Base-by-base conservation (phyloP, 30 jellyfish, hydroid and myxozoan species). In the Aurelia sp. region DNA sequence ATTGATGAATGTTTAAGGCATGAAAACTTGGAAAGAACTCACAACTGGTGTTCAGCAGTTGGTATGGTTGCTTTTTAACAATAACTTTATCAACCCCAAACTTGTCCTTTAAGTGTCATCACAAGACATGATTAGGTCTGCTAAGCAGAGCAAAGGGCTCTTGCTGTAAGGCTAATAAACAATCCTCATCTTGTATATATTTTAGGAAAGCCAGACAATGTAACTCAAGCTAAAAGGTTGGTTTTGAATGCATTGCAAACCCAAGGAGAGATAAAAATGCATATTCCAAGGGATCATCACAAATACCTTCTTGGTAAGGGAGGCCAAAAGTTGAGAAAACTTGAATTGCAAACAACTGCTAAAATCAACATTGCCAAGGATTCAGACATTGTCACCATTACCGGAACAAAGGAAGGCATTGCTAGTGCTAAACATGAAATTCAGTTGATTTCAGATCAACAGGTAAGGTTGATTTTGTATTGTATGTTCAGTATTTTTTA, bases 401-500 rank as follows among this genome's bases (percentile, higher is more conserved):
- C 88, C 51, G 98, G 98, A 18, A 88, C 98, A 19, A 88, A 89
- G 66, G 98, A 93, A 75, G 98, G 98, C 17, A 93, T 93, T 66
- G 97, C 90, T 57, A 83, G 95, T 58, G 98, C 98, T 33, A 82
- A 74, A 67, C 98, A 93, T 72, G 98, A 93, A 78, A 88, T 93
- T 11, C 97, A 88, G 67, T 51, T 93, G 72, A 88, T 93, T 12
- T 93, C 98, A 24, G 98, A 93, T 72, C 93, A 93, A 82, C 98
- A 93, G 92, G 98, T 93, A 78, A 31, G 17, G 41, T 11, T 9
- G 15, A 44, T 40, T 40, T 40, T 8, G 10, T 9, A 44, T 13
- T 5, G 13, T 7, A 9, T 8, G 2, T 44, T 44, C 55, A 44
- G 55, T 8, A 44, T 27, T 27, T 27, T 27, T 27, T 27, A 27